These are phyloP conservation scores for Triplophysa siluroides DNA, from an alignment of 2,113 vertebrate genomes.

Conservation along the genomic window DNA sequence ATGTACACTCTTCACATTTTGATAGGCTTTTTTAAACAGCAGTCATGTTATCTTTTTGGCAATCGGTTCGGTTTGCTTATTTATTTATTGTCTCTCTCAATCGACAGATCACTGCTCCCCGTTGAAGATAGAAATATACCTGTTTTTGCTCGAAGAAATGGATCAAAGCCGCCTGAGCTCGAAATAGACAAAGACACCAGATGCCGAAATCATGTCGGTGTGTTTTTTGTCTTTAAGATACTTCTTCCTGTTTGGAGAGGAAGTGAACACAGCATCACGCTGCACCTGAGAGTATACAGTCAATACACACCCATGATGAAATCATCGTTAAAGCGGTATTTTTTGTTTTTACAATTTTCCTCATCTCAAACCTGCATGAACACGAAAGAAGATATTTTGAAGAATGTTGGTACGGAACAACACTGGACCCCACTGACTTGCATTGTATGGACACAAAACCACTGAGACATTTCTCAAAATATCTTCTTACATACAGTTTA, in stretches of 20 bases:
- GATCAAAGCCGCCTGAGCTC: slow-evolving; percentile 67
- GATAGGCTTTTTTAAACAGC: background rate
- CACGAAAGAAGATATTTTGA: no score
- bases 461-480: no score
- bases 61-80: slow-evolving; percentile 24
- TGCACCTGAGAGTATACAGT: background rate
- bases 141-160: slow-evolving; percentile 56
- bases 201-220: slow-evolving; percentile 56
- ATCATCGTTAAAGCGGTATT: background rate
- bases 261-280: slow-evolving; percentile 1
- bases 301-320: slow-evolving; percentile 25
- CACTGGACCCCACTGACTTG: no score
- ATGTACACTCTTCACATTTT: slow-evolving; percentile 14
- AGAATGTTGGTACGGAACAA: no score
- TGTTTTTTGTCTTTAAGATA: slow-evolving; percentile 54
- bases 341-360: no score
- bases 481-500: no score
- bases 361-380: no score
- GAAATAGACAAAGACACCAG: slow-evolving; percentile 62
- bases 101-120: slow-evolving; percentile 52
- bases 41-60: slow-evolving; percentile 7
- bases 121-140: slow-evolving; percentile 60
- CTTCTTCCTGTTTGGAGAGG: slow-evolving; percentile 29
- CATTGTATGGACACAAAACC: no score
- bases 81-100: slow-evolving; percentile 53